Conservation (phyloP, 2,797 vertebrate species). For the Acestrorhynchus altus region DNA sequence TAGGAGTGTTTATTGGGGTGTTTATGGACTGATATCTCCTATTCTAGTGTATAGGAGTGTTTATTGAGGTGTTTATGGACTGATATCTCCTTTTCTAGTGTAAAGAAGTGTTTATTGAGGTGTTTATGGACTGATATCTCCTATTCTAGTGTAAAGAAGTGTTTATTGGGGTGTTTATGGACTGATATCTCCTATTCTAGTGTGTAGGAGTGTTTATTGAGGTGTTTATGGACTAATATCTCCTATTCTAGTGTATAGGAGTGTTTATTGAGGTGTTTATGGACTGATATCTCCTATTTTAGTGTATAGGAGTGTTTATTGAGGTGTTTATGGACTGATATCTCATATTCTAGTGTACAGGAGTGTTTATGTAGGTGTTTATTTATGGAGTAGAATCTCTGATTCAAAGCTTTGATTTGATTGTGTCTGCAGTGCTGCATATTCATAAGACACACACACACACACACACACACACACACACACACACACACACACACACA, state of each 20-base stretch:
- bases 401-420: no score
- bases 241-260: background rate
- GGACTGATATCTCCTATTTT: background rate
- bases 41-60: background rate
- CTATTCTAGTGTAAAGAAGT: background rate
- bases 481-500: no score
- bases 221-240: background rate
- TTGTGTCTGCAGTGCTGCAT: no score
- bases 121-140: background rate
- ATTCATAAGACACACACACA: no score
- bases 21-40: background rate
- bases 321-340: background rate
- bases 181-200: background rate
- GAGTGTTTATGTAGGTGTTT: background rate
- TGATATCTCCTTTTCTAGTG: background rate
- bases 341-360: background rate
- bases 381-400: no score
- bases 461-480: no score
- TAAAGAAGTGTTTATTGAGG: background rate
- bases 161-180: background rate
- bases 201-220: background rate
- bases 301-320: background rate
- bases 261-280: background rate
- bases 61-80: background rate
- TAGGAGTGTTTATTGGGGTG: background rate